A percentile compares a stretch with the other conserved stretches of the same genome.
These are phyloP conservation scores for Caradrina clavipalpis DNA, from an alignment of 2,888 invertebrate species.

Conservation along the genomic window DNA sequence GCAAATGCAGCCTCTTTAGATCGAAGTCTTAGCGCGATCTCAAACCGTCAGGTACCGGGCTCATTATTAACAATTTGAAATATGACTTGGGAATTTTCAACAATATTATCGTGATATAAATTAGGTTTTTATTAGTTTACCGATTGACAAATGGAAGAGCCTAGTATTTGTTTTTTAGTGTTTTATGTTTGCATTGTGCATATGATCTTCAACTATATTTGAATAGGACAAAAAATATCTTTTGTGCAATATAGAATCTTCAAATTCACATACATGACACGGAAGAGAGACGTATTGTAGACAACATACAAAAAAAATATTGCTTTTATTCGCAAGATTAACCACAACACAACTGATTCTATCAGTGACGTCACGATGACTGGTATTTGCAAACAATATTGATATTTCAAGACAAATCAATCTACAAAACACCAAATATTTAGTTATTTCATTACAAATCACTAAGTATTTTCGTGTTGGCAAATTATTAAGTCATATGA, in stretches of 20 bases:
- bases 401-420: conserved; percentile 20
- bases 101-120: conserved; percentile 81
- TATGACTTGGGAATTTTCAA: conserved; percentile 88
- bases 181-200: not conserved
- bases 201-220: not conserved
- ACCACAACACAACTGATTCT: not conserved
- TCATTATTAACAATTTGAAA: conserved; percentile 90
- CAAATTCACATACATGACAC: not conserved
- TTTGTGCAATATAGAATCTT: not conserved
- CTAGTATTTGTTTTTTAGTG: conserved; percentile 10
- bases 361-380: not conserved
- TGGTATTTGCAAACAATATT: conserved; percentile 1
- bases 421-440: conserved; percentile 27
- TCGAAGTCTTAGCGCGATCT: conserved; percentile 91
- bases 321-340: not conserved
- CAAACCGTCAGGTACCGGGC: conserved; percentile 90
- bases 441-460: conserved; percentile 35
- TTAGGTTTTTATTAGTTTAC: conserved; percentile 80
- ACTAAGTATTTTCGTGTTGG: conserved; percentile 19
- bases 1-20: conserved; percentile 91
- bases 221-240: not conserved
- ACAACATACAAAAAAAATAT: no score
- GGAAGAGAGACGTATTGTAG: not conserved
- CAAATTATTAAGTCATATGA: conserved; percentile 55
- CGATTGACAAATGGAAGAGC: conserved; percentile 65